Base-by-base conservation (phyloP, 2,113 vertebrate genomes). In the Etheostoma spectabile region DNA sequence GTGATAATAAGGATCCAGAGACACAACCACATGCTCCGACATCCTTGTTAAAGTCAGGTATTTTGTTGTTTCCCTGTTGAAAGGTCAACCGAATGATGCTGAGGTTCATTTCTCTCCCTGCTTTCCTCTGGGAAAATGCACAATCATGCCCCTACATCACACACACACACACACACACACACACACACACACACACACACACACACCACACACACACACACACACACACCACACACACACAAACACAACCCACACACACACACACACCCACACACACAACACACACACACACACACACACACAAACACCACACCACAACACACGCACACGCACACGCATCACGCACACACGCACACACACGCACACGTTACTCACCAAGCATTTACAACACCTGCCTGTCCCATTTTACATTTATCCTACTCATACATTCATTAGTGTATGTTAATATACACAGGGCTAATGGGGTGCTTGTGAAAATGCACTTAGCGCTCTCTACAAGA, bases 31-130 rank as follows among this genome's bases (percentile, higher is more conserved):
- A 49, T 38, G 66, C 57, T 69, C 57, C 77, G 51, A 88, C 86
- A 85, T 86, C 74, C 74, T 91, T 75, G 79, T 88, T 90, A 87
- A 77, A 48, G 74, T 86, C 88, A 79, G 65, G 30, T 64, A 77
- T 81, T 80, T 83, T 71, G 76, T 72, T 19, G 70, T 89, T 80
- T 85, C 76, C 68, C 69, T 35, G 64, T n/a, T 57, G 57, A 91
- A 90, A 91, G 87, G 86, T 91, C 90, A 85, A 53, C 48, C 13
- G 12, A 71, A 66, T 59, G 83, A 89, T 81, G 81, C 81, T 5
- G 67, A 72, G 83, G 76, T 72, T 84, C 62, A 67, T 75, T 80
- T 59, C 64, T 88, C 61, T 67, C 21, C 0, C 48, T 27, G 63
- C 63, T 59, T 73, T 59, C 73, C 79, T 69, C 45, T 6, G 62